A percentile compares a stretch with the other conserved stretches of the same genome.
phyloP scores from a whole-genome alignment of 1,140 invertebrate species.

The Aphaenogaster rudis region DNA sequence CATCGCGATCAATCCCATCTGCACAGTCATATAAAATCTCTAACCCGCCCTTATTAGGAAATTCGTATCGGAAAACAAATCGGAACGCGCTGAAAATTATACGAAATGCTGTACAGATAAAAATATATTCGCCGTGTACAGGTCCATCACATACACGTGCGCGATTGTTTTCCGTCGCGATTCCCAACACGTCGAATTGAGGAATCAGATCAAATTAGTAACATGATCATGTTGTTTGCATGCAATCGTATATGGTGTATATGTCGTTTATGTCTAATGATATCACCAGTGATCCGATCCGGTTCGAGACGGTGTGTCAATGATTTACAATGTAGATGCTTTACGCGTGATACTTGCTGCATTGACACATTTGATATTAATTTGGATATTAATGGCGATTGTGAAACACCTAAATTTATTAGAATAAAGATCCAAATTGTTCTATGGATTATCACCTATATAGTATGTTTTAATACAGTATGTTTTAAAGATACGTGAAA shows the following conservation, averaged over 20 bases:
- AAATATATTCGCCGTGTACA: neutral
- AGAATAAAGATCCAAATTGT: neutral
- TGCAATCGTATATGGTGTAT: conserved; percentile 32
- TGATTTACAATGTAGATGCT: conserved; percentile 7
- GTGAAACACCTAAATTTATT: neutral
- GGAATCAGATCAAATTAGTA: conserved; percentile 36
- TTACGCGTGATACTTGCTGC: conserved; percentile 33
- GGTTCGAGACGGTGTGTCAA: neutral
- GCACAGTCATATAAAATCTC: conserved; percentile 82
- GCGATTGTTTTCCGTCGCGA: conserved; percentile 46
- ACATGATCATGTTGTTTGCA: conserved; percentile 16
- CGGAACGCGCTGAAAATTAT: conserved; percentile 46
- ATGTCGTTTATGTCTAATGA: neutral
- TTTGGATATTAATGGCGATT: neutral
- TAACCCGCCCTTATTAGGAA: conserved; percentile 77
- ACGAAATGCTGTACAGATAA: conserved; percentile 4
- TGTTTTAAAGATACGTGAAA: conserved; percentile 1
- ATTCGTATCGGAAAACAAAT: conserved; percentile 72
- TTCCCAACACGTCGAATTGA: conserved; percentile 24
- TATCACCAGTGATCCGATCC: neutral
- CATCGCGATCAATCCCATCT: conserved; percentile 88
- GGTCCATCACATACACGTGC: neutral
- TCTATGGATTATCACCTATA: neutral
- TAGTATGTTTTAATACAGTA: neutral
- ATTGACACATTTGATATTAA: neutral